phyloP scores from a whole-genome alignment of 2,797 vertebrate genomes.

The Sphenopsis melanotis region DNA sequence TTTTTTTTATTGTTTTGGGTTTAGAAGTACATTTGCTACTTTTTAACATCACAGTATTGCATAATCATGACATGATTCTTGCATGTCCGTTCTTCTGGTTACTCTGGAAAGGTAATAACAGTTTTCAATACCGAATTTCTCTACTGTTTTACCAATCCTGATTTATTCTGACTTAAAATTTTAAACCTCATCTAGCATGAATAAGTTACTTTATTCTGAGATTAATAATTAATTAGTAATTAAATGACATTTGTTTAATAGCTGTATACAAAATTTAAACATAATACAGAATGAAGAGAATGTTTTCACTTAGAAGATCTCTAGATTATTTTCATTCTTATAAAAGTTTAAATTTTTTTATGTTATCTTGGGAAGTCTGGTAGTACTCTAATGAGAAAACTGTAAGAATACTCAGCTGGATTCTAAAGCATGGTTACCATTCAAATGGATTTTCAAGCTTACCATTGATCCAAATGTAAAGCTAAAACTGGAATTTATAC shows the following conservation, averaged over 20 bases:
- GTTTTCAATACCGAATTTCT: not conserved
- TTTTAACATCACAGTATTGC: not conserved
- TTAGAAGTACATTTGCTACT: not conserved
- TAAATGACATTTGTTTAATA: not conserved
- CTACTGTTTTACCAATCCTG: not conserved
- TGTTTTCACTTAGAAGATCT: not conserved
- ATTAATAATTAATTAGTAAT: not conserved
- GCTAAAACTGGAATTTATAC: not conserved
- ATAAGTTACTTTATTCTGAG: not conserved
- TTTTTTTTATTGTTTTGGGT: not conserved
- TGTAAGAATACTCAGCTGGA: not conserved
- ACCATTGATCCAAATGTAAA: not conserved
- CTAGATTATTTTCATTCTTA: not conserved
- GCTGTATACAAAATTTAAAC: not conserved
- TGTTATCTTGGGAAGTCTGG: not conserved
- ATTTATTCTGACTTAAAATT: not conserved
- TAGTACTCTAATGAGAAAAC: not conserved
- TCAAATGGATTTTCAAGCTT: not conserved
- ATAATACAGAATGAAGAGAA: not conserved
- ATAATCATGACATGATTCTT: not conserved
- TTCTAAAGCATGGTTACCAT: not conserved
- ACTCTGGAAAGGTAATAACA: not conserved
- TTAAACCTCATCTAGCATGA: not conserved
- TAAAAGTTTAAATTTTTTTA: not conserved
- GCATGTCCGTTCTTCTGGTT: not conserved